phyloP scores from a whole-genome alignment of 2,797 vertebrate species.

The Tiaroga cobitis region DNA sequence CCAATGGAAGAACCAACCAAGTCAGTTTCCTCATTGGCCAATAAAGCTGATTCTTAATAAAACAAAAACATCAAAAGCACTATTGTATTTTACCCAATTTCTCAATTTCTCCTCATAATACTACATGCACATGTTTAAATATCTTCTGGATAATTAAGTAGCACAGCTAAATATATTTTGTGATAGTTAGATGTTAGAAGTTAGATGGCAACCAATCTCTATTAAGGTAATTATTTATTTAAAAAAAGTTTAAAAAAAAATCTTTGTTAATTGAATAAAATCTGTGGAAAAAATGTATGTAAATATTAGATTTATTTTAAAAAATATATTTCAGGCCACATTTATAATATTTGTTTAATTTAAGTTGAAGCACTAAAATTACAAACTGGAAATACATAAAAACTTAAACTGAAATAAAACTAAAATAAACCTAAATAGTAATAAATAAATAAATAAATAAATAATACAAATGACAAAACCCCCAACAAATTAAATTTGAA shows the following conservation, averaged over 20 bases:
- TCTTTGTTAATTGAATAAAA: not conserved
- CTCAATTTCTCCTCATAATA: not conserved
- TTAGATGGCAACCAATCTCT: not conserved
- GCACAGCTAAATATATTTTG: not conserved
- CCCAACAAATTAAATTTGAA: not conserved
- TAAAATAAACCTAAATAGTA: not conserved
- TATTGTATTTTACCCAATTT: not conserved
- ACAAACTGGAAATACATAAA: not conserved
- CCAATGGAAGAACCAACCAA: not conserved
- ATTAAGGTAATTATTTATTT: not conserved
- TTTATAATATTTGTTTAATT: no score
- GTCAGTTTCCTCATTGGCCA: not conserved
- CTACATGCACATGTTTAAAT: no score
- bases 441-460: no score
- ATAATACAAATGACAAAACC: not conserved
- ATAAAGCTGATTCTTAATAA: not conserved
- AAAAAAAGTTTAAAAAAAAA: not conserved
- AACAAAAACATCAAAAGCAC: not conserved
- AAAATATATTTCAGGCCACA: no score
- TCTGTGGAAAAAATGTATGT: not conserved
- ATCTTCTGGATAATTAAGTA: not conserved
- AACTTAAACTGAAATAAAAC: not conserved
- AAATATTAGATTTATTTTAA: not conserved
- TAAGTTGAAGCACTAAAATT: not conserved
- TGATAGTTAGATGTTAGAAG: not conserved